Base-by-base conservation (phyloP, 2,113 vertebrate genomes). In the Barnardius zonarius region DNA sequence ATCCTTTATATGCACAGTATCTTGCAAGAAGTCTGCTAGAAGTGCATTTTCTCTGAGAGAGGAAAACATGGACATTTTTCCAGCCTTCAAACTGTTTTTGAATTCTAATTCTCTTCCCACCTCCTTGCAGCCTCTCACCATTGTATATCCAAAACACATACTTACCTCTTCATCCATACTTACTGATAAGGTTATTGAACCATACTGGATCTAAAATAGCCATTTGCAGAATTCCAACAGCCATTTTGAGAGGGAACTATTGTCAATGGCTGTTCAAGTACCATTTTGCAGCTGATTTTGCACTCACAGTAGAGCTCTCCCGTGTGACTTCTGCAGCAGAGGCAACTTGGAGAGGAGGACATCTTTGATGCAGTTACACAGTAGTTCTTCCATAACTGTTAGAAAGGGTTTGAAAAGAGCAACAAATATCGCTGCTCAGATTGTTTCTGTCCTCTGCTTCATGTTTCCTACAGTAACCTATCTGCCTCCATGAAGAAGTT, bases 221-320 rank as follows among this genome's bases (percentile, higher is more conserved):
- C 28, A 74, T 37, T 10, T 86, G 33, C 37, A 92, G 73, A 70
- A 77, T 24, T 30, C 54, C 63, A 77, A 7, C 0, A 66, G 72
- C 49, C 28, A 44, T n/a, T 73, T 17, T 62, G 48, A 55, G 44
- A 68, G 13, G n/a, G 30, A 90, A 10, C 20, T 43, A 11, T 16
- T 4, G 0, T 13, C 68, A 41, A 49, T 54, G 16, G 30, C 17
- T 83, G 63, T 62, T 48, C 27, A 77, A 44, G 17, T 12, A 25
- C 23, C 54, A 18, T 67, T 70, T 90, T 73, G 59, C 44, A 76
- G 16, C 35, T 73, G 57, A 85, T 73, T 79, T 76, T 90, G 90
- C 67, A 48, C 37, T 96, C 96, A 43, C 72, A 27, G 44, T 88
- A 69, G 76, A 88, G 80, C 75, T 93, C 72, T 75, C 72, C 88